Evolutionary conservation across 2,113 vertebrate genomes (phyloP).

Genomic region (Percina caprodes): DNA sequence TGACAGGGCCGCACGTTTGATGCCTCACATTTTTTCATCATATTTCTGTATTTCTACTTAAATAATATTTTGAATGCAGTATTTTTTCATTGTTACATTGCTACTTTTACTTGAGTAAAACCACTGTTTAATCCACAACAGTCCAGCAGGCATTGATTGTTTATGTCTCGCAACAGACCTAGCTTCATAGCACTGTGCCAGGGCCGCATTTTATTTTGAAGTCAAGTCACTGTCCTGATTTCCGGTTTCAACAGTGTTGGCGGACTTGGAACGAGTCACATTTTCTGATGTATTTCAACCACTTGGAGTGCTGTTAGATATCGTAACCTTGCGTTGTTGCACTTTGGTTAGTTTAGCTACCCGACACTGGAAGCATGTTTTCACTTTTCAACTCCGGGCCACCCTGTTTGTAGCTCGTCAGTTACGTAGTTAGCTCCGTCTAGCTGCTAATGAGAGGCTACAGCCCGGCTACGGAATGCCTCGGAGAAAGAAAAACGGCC

Average conservation of each 20-base stretch:
- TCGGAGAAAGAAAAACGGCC: slow-evolving; percentile 88
- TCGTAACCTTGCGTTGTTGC: neutral
- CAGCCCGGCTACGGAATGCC: slow-evolving; percentile 85
- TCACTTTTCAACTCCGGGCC: slow-evolving; percentile 9
- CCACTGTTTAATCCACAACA: neutral
- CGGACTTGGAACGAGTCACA: too few species aligned
- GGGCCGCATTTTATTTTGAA: slow-evolving; percentile 59
- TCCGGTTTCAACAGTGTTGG: slow-evolving; percentile 1
- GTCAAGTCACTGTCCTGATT: neutral
- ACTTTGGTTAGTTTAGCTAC: neutral
- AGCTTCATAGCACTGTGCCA: too few species aligned
- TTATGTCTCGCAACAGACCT: too few species aligned
- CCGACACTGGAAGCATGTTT: slow-evolving; percentile 22
- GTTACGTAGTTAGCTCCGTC: slow-evolving; percentile 30
- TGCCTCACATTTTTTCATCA: neutral
- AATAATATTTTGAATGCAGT: neutral
- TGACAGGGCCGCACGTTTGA: neutral
- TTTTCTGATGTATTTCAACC: slow-evolving; percentile 2
- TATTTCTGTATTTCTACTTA: neutral
- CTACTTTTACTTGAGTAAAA: neutral
- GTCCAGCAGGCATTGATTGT: neutral
- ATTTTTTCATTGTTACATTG: neutral
- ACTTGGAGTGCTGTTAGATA: slow-evolving; percentile 51
- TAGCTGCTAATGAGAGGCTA: slow-evolving; percentile 53
- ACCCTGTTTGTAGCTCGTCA: neutral